Base-by-base conservation (phyloP, 2,797 vertebrate genomes). In the Enteromius treurensis region DNA sequence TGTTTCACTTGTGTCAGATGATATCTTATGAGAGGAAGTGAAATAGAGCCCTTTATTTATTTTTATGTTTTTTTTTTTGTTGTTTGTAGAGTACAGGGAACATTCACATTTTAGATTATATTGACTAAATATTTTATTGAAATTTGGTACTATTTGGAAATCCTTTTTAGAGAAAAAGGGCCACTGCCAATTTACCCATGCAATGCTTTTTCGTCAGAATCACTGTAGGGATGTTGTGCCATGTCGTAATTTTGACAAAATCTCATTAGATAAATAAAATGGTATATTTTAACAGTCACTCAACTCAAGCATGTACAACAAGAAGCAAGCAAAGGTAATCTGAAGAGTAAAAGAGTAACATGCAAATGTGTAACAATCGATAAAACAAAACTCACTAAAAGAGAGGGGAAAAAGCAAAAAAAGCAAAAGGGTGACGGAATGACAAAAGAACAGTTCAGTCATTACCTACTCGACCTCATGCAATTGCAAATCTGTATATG, bases 11-110 rank as follows among this genome's bases (percentile, higher is more conserved):
- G 47, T 40, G 32, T 74, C 15, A 23, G 55, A 84, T 68, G 45
- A 64, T 75, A 68, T 82, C 45, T 73, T 32, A 51, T 47, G 71
- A 67, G 65, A 29, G 40, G 47, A 70, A 71, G 73, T 87, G 83
- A 86, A 90, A 92, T 82, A 87, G 84, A 95, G 92, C 92, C 92
- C 93, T 93, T 94, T 89, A 86, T 89, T 90, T 89, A 5, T 40
- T 40, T 1, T 32, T 32, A 3, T 32, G 1, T 32, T 82, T 64
- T 73, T 58, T 8, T 8, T 34, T 68, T 47, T 2, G 13, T 51
- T 23, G 23, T 64, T 14, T 64, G 26, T 86, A 79, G 92, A 88
- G 84, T 86, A 82, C 88, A 86, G 86, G 88, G 74, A 89, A 92
- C 88, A 90, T 92, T 93, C 77, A 70, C 78, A 75, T 89, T 82